These are phyloP conservation scores for Romanogobio albipinnatus DNA, from an alignment of 2,113 vertebrate genomes.

Conservation along the genomic window DNA sequence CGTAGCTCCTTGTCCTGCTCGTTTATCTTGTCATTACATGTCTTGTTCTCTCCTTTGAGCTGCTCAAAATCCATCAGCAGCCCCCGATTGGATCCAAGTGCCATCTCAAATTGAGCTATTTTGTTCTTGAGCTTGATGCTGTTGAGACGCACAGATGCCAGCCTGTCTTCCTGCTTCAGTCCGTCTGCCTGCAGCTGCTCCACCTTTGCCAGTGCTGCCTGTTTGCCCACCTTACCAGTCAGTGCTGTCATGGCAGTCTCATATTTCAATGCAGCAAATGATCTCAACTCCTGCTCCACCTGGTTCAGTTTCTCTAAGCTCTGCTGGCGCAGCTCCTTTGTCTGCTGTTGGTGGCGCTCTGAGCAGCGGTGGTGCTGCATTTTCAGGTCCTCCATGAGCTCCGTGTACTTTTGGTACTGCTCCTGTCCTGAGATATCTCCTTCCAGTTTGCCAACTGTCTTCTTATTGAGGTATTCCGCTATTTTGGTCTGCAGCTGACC, in stretches of 20 bases:
- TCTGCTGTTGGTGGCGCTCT: slow-evolving; percentile 60
- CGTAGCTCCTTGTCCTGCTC: slow-evolving; percentile 73
- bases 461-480: slow-evolving; percentile 67
- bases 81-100: slow-evolving; percentile 65
- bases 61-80: slow-evolving; percentile 74
- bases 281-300: slow-evolving; percentile 72
- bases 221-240: slow-evolving; percentile 59
- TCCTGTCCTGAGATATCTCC: slow-evolving; percentile 60
- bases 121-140: slow-evolving; percentile 78
- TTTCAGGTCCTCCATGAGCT: slow-evolving; percentile 69
- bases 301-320: slow-evolving; percentile 62
- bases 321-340: slow-evolving; percentile 57
- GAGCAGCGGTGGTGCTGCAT: slow-evolving; percentile 45
- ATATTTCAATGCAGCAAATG: slow-evolving; percentile 69
- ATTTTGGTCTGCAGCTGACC: slow-evolving; percentile 74
- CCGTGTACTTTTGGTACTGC: slow-evolving; percentile 68
- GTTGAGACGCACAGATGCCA: slow-evolving; percentile 67
- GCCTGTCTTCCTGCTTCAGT: slow-evolving; percentile 68
- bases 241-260: slow-evolving; percentile 66
- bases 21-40: slow-evolving; percentile 68
- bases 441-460: slow-evolving; percentile 56
- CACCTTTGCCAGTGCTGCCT: slow-evolving; percentile 63
- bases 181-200: slow-evolving; percentile 70
- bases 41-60: slow-evolving; percentile 79
- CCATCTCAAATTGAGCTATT: slow-evolving; percentile 66